Evolutionary conservation across 2,797 vertebrate species (phyloP), one percentile per base, ranked within the genome.

Genomic region (Philypnodon macrostomus): DNA sequence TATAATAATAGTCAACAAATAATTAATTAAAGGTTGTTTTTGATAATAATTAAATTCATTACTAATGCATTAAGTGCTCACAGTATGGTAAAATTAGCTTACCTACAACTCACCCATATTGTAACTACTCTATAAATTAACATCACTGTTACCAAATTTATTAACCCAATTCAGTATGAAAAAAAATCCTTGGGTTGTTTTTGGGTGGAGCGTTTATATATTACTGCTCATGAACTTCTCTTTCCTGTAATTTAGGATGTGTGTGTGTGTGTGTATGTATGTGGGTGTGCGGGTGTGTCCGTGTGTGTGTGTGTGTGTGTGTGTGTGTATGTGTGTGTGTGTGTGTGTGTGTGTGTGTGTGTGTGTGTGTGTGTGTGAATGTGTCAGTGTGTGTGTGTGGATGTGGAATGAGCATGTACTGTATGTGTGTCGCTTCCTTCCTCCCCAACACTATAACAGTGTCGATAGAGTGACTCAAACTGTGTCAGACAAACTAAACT

Each of bases 391-490:
- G n/a, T n/a, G 35, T 23, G 27, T 31, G 19, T 11, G 37, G 21
- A 48, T 46, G 44, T 27, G 34, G 40, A 24, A 19, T 38, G 35
- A n/a, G n/a, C n/a, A n/a, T n/a, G n/a, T n/a, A n/a, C n/a, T 44
- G 31, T 33, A 42, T 41, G 45, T 31, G 44, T 17, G 31, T 31
- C 44, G 33, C 73, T 83, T 80, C 75, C 69, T 78, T 49, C 34
- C 16, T 5, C 58, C 27, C 27, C 67, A 59, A 4, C 5, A 13
- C 5, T 9, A 16, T 18, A 38, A 29, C 8, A 16, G 4, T 6
- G 10, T 53, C 1, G 9, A n/a, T 8, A 12, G 55, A 3, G 9
- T 29, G 27, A 29, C 27, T 29, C 27, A 29, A 29, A 24, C 23
- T 14, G 21, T 14, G n/a, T 13, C 16, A 8, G 1, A 13, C 1